Percentiles rank a stretch among this genome's conserved stretches.
phyloP scores from a whole-genome alignment of 2,888 invertebrate species.

The Tipula unca region DNA sequence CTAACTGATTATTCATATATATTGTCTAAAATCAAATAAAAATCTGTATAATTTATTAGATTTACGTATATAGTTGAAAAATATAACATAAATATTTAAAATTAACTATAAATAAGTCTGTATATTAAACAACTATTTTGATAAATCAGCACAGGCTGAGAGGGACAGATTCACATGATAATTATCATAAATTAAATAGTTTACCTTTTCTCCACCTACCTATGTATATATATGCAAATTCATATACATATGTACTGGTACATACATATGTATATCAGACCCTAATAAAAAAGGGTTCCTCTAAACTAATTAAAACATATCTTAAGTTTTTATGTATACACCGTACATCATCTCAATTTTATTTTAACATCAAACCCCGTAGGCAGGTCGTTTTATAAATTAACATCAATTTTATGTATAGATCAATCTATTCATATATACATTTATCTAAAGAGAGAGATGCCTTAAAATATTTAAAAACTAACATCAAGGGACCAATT shows the following conservation, averaged over 20 bases:
- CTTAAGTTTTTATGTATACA: background rate
- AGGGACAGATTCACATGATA: background rate
- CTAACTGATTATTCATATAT: too few species aligned
- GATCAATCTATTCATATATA: background rate
- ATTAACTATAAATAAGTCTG: background rate
- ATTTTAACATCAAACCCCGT: background rate
- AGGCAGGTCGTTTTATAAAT: background rate
- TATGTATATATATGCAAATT: background rate
- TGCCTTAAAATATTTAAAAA: background rate
- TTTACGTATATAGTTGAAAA: too few species aligned
- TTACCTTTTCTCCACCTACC: background rate
- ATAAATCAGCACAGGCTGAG: background rate
- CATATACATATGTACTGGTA: background rate
- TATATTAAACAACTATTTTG: background rate
- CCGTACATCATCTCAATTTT: background rate
- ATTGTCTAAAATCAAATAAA: too few species aligned
- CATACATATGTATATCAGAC: background rate
- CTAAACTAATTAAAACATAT: background rate
- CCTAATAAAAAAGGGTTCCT: background rate
- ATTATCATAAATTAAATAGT: background rate
- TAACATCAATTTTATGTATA: background rate
- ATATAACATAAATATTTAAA: too few species aligned
- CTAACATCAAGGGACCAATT: background rate
- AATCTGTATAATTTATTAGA: too few species aligned
- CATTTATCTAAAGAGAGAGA: too few species aligned